Evolutionary conservation across 2,888 invertebrate genomes (phyloP), one percentile per base, ranked within the genome.

Genomic region (Drosophila macrothrix): DNA sequence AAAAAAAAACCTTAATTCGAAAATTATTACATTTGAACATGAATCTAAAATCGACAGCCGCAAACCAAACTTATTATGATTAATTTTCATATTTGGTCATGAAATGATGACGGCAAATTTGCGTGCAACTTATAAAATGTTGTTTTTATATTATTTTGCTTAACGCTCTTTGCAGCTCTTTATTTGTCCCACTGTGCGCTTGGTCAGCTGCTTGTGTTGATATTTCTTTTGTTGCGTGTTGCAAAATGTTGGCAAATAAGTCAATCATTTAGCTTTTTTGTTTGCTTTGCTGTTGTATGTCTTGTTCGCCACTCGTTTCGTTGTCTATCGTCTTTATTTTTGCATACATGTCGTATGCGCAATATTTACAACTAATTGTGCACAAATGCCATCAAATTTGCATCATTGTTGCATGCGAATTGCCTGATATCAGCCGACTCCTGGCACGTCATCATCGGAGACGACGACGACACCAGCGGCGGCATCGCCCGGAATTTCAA

Each of bases 351-450:
- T 78, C 84, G 80, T 80, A 88, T 83, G 74, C 80, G 87, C 89
- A 87, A 89, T 88, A 90, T 87, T 88, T 80, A 82, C 82, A 87
- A 62, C 82, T 83, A 87, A 87, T 87, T 87, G 90, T 90, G 76
- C 88, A 83, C 81, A 84, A 86, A 84, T 88, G 85, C 79, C 64
- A 87, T 83, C 90, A 88, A 84, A 88, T 86, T 85, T 88, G 84
- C 84, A 73, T 82, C 87, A 79, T 73, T 72, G 72, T 52, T 67
- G 74, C 83, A 77, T 76, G 73, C 76, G 31, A 60, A 67, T 63
- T 46, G 55, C 59, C 59, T 35, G 39, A 39, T 22, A 25, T 6
- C 61, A 58, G 25, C 14, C 28, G 41, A 49, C 46, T 46, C 58
- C 46, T 49, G 60, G 33, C 59, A 67, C 71, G 55, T 72, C 64